These are phyloP conservation scores for Cerastis leucographa DNA, from an alignment of 2,888 invertebrate species.

Conservation along the genomic window DNA sequence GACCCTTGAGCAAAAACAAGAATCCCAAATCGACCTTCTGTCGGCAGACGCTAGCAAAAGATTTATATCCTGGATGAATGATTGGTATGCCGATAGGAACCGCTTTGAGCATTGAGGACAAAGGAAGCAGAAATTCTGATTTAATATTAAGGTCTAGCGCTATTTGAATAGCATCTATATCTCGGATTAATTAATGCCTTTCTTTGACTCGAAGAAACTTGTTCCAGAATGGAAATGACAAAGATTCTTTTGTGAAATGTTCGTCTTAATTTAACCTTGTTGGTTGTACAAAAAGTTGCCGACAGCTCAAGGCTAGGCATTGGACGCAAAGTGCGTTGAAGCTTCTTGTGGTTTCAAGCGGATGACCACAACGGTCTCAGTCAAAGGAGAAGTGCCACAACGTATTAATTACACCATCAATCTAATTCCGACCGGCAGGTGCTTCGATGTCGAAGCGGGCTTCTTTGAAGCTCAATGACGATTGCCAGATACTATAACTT, in stretches of 20 bases:
- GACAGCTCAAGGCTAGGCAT: neutral
- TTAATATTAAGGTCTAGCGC: constrained; percentile 60
- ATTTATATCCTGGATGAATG: constrained; percentile 83
- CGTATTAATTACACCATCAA: constrained; percentile 59
- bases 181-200: constrained; percentile 61
- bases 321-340: constrained; percentile 22
- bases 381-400: constrained; percentile 50
- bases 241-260: constrained; percentile 37
- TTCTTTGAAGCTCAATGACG: constrained; percentile 50
- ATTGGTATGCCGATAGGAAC: constrained; percentile 75
- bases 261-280: constrained; percentile 33
- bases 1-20: constrained; percentile 82
- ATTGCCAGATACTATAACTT: constrained; percentile 46
- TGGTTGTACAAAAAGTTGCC: constrained; percentile 22
- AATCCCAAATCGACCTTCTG: constrained; percentile 78
- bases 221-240: constrained; percentile 42
- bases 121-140: constrained; percentile 65
- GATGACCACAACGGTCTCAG: constrained; percentile 55
- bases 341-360: constrained; percentile 47
- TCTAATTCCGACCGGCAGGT: constrained; percentile 44
- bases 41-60: constrained; percentile 76
- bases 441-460: constrained; percentile 35
- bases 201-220: constrained; percentile 57
- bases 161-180: constrained; percentile 60
- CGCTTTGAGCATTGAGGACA: constrained; percentile 71